Conservation (phyloP, 2,888 invertebrate genomes). For the Lutraria lutraria region DNA sequence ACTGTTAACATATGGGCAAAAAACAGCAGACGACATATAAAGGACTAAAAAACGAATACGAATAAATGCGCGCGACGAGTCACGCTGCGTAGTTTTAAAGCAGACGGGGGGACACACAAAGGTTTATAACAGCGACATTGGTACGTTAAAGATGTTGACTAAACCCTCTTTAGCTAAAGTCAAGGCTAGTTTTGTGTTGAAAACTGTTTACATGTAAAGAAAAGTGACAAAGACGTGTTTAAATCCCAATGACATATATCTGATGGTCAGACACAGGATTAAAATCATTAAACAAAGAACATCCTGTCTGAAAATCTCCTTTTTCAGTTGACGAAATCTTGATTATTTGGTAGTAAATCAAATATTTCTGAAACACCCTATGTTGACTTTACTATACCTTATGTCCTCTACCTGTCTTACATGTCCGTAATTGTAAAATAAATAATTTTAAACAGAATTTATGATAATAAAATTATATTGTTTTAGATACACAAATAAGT, state of each 20-base stretch:
- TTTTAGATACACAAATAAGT: no score
- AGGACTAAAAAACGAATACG: no score
- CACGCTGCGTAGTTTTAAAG: conserved; percentile 1
- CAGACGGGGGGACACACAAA: conserved; percentile 9
- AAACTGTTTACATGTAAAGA: background rate
- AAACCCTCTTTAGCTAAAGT: conserved; percentile 9
- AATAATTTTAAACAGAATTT: no score
- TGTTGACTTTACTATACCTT: no score
- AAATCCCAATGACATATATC: background rate
- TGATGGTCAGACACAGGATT: background rate
- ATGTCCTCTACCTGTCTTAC: no score
- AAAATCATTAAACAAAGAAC: background rate
- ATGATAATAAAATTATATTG: no score
- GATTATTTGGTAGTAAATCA: no score
- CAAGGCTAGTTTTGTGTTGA: conserved; percentile 5
- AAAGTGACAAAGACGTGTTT: background rate
- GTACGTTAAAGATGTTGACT: conserved; percentile 16
- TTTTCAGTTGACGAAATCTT: no score
- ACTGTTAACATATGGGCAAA: conserved; percentile 15
- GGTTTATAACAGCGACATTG: background rate
- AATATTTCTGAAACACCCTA: no score
- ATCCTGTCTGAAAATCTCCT: background rate
- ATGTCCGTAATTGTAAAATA: no score
- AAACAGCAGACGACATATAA: conserved; percentile 28
- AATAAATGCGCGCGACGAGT: conserved; percentile 25